Evolutionary conservation across 2,888 invertebrate species (phyloP).

Genomic region (Acleris emargana): DNA sequence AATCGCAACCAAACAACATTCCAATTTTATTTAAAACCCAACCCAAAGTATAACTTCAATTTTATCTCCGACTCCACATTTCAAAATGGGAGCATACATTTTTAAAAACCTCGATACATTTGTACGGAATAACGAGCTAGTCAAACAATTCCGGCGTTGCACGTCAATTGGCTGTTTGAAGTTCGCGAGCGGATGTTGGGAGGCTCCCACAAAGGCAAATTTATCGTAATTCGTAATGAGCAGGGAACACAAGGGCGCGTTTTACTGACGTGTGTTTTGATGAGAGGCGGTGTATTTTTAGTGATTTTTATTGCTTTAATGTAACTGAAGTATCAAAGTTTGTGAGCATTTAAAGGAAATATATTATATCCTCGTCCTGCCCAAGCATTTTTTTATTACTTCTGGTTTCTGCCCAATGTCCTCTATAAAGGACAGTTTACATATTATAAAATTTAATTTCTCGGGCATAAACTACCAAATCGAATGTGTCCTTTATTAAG

Average conservation of each 20-base stretch:
- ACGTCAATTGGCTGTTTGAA: constrained; percentile 18
- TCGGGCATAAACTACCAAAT: no score
- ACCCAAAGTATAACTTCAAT: no score
- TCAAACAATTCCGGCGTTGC: constrained; percentile 10
- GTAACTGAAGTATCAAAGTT: no score
- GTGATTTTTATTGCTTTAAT: not conserved
- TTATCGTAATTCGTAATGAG: constrained; percentile 20
- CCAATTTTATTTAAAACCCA: no score
- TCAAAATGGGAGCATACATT: constrained; percentile 8
- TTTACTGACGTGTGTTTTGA: not conserved
- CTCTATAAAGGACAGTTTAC: no score
- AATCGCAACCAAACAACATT: no score
- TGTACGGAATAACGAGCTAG: constrained; percentile 14
- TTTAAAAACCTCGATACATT: constrained; percentile 8
- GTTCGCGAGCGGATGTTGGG: constrained; percentile 15
- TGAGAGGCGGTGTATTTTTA: constrained; percentile 3
- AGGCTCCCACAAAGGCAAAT: constrained; percentile 14
- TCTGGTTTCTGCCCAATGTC: no score
- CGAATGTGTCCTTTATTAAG: no score
- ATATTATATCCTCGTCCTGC: no score
- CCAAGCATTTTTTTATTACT: no score
- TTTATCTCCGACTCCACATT: not conserved
- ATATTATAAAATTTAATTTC: no score
- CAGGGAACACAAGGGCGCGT: constrained; percentile 5
- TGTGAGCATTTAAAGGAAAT: no score